These are phyloP conservation scores for Acronicta aceris DNA, from an alignment of 2,888 invertebrate genomes.

Conservation along the genomic window DNA sequence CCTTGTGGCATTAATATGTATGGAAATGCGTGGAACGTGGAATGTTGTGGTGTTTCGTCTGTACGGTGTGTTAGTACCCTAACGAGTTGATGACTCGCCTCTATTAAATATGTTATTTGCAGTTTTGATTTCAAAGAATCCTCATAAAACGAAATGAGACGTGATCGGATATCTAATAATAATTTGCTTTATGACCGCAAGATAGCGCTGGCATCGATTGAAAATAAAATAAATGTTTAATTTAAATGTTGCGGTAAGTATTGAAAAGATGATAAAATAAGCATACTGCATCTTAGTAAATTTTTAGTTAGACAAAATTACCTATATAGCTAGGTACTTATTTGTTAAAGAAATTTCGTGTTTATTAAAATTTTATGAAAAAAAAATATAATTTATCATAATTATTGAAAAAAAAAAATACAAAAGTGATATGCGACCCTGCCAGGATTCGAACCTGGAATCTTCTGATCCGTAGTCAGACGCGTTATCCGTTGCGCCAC, in stretches of 20 bases:
- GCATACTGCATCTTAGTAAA: too few relatives aligned
- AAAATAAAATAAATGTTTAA: neutral
- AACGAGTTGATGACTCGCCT: slow-evolving; percentile 42
- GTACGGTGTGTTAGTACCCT: slow-evolving; percentile 29
- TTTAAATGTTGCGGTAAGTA: too few relatives aligned
- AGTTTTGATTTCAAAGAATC: too few relatives aligned
- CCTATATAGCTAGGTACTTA: too few relatives aligned
- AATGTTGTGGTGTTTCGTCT: slow-evolving; percentile 29
- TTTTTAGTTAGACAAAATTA: too few relatives aligned
- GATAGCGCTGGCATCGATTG: neutral
- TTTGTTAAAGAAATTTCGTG: neutral
- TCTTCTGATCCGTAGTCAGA: slow-evolving; percentile 93
- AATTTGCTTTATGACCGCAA: neutral
- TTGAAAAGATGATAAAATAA: too few relatives aligned
- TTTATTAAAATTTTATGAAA: neutral
- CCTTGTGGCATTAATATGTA: slow-evolving; percentile 66
- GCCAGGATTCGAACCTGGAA: slow-evolving; percentile 92
- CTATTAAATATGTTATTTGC: slow-evolving; percentile 13
- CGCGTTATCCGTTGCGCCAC: slow-evolving; percentile 92
- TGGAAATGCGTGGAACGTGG: slow-evolving; percentile 58
- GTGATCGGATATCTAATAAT: neutral
- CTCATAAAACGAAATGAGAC: too few relatives aligned
- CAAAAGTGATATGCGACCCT: slow-evolving; percentile 79
- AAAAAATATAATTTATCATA: slow-evolving; percentile 22
- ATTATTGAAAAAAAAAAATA: slow-evolving; percentile 38